Conservation (phyloP, 2,888 invertebrate genomes). For the Quadroppia sp. region DNA sequence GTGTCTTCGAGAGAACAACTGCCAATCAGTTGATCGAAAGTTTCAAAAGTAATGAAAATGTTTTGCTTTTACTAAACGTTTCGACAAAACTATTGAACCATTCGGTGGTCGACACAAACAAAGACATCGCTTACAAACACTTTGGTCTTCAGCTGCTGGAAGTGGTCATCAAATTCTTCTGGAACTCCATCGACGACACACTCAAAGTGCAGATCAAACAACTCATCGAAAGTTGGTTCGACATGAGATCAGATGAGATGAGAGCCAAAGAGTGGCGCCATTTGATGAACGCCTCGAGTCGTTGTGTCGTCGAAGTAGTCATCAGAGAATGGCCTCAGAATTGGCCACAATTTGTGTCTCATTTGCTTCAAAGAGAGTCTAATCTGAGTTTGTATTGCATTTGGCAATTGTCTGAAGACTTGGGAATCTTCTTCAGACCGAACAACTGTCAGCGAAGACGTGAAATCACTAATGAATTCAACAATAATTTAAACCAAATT, state of each 20-base stretch:
- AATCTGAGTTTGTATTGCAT: conserved; percentile 65
- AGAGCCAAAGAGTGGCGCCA: conserved; percentile 47
- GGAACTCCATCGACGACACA: conserved; percentile 69
- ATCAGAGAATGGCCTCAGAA: conserved; percentile 97
- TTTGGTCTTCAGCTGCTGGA: conserved; percentile 90
- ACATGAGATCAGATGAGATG: not conserved
- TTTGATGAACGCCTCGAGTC: conserved; percentile 57
- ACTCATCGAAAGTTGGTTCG: conserved; percentile 25
- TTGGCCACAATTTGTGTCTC: conserved; percentile 74
- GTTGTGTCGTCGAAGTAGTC: conserved; percentile 93
- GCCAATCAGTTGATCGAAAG: conserved; percentile 24
- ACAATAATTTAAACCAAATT: conserved; percentile 5
- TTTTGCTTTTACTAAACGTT: conserved; percentile 11
- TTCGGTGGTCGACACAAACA: not conserved
- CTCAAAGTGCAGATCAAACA: conserved; percentile 33
- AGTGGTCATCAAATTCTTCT: conserved; percentile 79
- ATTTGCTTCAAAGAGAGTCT: not conserved
- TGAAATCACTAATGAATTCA: conserved; percentile 40
- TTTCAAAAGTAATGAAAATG: conserved; percentile 27
- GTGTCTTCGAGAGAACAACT: not conserved
- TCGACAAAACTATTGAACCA: conserved; percentile 13
- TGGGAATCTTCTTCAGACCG: conserved; percentile 40
- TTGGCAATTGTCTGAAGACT: conserved; percentile 72
- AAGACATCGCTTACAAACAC: conserved; percentile 56
- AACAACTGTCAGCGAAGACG: conserved; percentile 37